Evolutionary conservation across 2,888 invertebrate genomes (phyloP), one percentile per base, ranked within the genome.

Genomic region (Helleia helle): DNA sequence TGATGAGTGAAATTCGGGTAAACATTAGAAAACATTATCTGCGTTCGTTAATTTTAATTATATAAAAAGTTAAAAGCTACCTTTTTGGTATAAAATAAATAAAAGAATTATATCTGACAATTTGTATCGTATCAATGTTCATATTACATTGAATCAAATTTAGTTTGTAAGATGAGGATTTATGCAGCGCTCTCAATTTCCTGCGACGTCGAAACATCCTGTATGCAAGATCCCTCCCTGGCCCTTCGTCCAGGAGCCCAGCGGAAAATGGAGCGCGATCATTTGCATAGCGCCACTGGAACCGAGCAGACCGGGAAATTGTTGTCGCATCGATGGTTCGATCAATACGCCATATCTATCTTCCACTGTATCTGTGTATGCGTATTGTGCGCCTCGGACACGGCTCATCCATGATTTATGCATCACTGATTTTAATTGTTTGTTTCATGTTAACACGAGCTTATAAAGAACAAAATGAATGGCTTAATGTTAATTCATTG

Each of bases 161-260:
- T 75, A 74, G 74, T 75, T 80, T 72, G 77, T 70, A 71, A 71
- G 72, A 80, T 77, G 72, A 71, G 73, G 73, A 79, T 83, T 81
- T 81, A 77, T 84, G 83, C 80, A 77, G 74, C 71, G 74, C 67
- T 81, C 79, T 79, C 83, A 83, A 84, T 83, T 84, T 84, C 83
- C 83, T 80, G 77, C 71, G 74, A 77, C 76, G 79, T 67, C 67
- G 67, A 68, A 71, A 71, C 77, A 77, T 80, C 80, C 83, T 80
- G 71, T 69, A 61, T 70, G 69, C 67, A 65, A 50, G 55, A 48
- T 54, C 58, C 48, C 49, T 48, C 28, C 45, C 42, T 40, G 29
- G 26, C 12, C 50, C 56, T 44, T 45, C 24, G 39, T 46, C 46
- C 54, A 57, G 61, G 56, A 66, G 62, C 53, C 67, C 63, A 71